Percentiles rank a stretch among this genome's conserved stretches.
These are phyloP conservation scores for Sander lucioperca DNA, from an alignment of 2,113 vertebrate genomes.

Conservation along the genomic window DNA sequence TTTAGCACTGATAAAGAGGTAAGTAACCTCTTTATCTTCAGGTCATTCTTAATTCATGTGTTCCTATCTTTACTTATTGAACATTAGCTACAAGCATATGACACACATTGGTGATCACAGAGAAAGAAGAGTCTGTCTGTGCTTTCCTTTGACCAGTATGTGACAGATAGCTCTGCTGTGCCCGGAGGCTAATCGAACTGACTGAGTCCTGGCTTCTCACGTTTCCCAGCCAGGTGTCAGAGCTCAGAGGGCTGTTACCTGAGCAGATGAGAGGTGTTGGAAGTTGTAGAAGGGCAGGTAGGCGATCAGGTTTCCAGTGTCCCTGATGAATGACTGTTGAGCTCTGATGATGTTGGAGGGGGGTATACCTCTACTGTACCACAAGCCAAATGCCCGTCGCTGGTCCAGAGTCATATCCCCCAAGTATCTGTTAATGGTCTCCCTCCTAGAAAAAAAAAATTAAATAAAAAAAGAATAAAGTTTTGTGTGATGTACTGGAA, in stretches of 20 bases:
- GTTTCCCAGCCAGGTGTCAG: slow-evolving; percentile 77
- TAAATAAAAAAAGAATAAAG: neutral
- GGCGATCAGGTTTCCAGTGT: slow-evolving; percentile 83
- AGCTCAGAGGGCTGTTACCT: slow-evolving; percentile 84
- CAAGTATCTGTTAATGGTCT: slow-evolving; percentile 78
- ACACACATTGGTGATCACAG: slow-evolving; percentile 39
- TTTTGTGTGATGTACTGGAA: neutral
- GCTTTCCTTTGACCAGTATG: slow-evolving; percentile 47
- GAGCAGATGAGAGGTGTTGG: slow-evolving; percentile 85
- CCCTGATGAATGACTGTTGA: slow-evolving; percentile 76
- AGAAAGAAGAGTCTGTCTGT: slow-evolving; percentile 41
- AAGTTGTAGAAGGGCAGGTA: slow-evolving; percentile 86
- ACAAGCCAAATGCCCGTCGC: slow-evolving; percentile 80
- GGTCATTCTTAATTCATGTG: slow-evolving; percentile 63
- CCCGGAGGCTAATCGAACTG: slow-evolving; percentile 36
- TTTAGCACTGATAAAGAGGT: slow-evolving; percentile 5
- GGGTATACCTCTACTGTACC: slow-evolving; percentile 74
- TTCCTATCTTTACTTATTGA: slow-evolving; percentile 70
- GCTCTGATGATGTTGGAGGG: slow-evolving; percentile 64
- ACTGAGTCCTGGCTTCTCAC: slow-evolving; percentile 52
- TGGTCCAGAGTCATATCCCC: slow-evolving; percentile 74
- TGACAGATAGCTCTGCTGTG: slow-evolving; percentile 38
- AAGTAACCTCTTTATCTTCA: slow-evolving; percentile 10
- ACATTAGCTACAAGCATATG: slow-evolving; percentile 36
- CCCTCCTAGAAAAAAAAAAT: slow-evolving; percentile 59